phyloP scores from a whole-genome alignment of 2,797 vertebrate species.

The Columba guinea region DNA sequence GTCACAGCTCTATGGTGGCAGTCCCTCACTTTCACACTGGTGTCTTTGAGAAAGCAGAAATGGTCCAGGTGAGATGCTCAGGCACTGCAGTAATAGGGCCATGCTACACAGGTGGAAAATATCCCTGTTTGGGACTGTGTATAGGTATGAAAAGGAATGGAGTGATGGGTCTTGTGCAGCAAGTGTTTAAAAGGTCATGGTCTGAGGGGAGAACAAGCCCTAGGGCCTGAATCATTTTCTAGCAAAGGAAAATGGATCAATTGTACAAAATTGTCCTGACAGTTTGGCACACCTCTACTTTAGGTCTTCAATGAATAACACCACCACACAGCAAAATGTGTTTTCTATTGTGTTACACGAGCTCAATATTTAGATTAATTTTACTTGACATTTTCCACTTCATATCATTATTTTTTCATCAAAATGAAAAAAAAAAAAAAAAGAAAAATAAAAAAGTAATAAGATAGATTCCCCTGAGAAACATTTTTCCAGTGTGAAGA shows the following conservation, averaged over 20 bases:
- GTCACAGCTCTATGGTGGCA: background rate
- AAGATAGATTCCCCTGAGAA: slow-evolving; percentile 29
- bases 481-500: slow-evolving; percentile 52
- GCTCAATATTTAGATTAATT: slow-evolving; percentile 47
- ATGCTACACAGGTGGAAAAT: background rate
- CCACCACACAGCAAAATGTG: slow-evolving; percentile 24
- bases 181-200: background rate
- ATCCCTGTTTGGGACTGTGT: background rate
- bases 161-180: background rate
- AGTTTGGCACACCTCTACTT: slow-evolving; percentile 37
- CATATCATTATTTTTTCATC: slow-evolving; percentile 55
- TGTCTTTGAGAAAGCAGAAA: background rate
- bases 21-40: background rate
- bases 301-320: slow-evolving; percentile 43
- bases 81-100: background rate
- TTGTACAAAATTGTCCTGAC: background rate
- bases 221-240: background rate
- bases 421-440: slow-evolving; percentile 6
- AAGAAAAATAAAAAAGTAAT: slow-evolving; percentile 37
- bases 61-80: background rate
- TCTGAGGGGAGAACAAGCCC: background rate
- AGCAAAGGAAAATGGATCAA: background rate
- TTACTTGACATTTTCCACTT: slow-evolving; percentile 61
- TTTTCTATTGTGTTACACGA: slow-evolving; percentile 41
- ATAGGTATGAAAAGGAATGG: background rate